Evolutionary conservation across 2,888 invertebrate species (phyloP), one percentile per base, ranked within the genome.

Genomic region (Pterobdella sp.): DNA sequence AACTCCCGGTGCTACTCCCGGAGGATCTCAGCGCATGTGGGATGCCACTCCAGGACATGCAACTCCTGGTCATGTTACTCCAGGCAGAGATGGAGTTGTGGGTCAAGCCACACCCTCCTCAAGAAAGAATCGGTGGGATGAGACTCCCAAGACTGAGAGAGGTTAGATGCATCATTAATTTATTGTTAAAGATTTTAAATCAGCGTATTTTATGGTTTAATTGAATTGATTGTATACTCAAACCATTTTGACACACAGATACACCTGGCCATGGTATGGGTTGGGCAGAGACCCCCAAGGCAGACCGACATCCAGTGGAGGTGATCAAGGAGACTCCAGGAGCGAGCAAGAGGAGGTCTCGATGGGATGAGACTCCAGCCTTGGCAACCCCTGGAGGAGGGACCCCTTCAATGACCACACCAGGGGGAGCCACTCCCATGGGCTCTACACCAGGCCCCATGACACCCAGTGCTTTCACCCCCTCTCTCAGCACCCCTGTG

Each of bases 281-380:
- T 0, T 98, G 98, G 98, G 97, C 97, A 26, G 98, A 98, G 85
- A 99, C 98, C 0, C 98, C 98, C 0, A 90, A 94, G 76, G 93
- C 95, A 0, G 95, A 96, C 83, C 88, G 96, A 73, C 79, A 78
- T n/a, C 77, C 76, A 29, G 80, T 78, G 26, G 83, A 83, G 36
- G 78, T 84, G 18, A 91, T 91, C 80, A 84, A 93, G 80, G 94
- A 94, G 84, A 93, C 93, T 0, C 94, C 95, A 0, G 92, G 93
- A 42, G 90, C 92, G 0, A 93, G 94, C 72, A 98, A 98, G 84
- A 88, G 98, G 0, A 88, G 95, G 73, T 94, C 95, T 74, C 89
- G 98, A 76, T 98, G 98, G 98, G 98, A 99, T 84, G 95, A 98
- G 85, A 98, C 97, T 0, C 97, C 98, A 0, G 89, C 90, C 3